Conservation (phyloP, 2,888 invertebrate species). For the Scotopteryx bipunctaria region DNA sequence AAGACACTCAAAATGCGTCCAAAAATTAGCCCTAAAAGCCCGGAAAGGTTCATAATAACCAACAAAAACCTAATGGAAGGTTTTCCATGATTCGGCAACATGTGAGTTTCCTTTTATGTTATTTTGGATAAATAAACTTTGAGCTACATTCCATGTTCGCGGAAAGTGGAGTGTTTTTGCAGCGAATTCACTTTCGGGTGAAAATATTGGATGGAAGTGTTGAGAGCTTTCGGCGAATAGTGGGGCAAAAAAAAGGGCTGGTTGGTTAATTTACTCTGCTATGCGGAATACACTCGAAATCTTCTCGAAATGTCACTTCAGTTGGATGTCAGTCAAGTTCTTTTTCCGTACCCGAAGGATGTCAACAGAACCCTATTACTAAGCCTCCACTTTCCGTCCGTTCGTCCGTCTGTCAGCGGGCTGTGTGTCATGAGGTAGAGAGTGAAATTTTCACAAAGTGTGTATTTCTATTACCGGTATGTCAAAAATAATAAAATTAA, state of each 20-base stretch:
- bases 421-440: too few relatives aligned
- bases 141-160: neutral
- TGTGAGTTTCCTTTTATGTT: constrained; percentile 39
- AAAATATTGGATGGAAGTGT: neutral
- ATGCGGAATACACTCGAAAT: too few relatives aligned
- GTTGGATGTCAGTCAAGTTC: too few relatives aligned
- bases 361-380: too few relatives aligned
- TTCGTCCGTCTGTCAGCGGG: too few relatives aligned
- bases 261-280: too few relatives aligned
- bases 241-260: neutral
- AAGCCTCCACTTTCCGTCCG: too few relatives aligned
- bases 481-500: too few relatives aligned
- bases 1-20: constrained; percentile 40
- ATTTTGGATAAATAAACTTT: constrained; percentile 3
- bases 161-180: constrained; percentile 14
- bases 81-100: constrained; percentile 55
- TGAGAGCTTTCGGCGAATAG: neutral
- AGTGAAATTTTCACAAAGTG: too few relatives aligned
- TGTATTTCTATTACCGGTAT: too few relatives aligned
- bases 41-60: constrained; percentile 55
- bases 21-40: constrained; percentile 44
- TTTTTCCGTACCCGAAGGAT: too few relatives aligned
- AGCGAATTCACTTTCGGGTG: constrained; percentile 5
- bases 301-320: too few relatives aligned
- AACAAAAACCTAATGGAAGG: constrained; percentile 63